A percentile compares a stretch with the other conserved stretches of the same genome.
These are phyloP conservation scores for Bombus waltoni DNA, from an alignment of 1,140 invertebrate genomes.

Conservation along the genomic window DNA sequence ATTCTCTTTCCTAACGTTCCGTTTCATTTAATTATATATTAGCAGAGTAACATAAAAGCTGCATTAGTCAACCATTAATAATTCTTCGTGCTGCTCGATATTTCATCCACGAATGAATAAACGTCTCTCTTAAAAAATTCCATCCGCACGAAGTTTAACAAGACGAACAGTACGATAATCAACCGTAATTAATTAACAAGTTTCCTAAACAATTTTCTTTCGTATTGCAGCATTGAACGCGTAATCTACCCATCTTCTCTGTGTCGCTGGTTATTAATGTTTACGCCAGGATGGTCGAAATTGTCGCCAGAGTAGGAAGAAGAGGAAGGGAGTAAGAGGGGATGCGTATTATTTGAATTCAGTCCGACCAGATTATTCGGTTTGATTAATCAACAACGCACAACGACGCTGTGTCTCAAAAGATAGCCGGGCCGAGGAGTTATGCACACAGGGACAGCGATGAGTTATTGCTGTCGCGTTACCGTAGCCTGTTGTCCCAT, in stretches of 20 bases:
- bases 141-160: background rate
- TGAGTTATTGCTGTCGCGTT: slow-evolving; percentile 56
- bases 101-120: too few species aligned
- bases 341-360: slow-evolving; percentile 39
- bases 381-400: slow-evolving; percentile 55
- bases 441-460: slow-evolving; percentile 32
- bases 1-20: too few species aligned
- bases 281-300: background rate
- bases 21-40: too few species aligned
- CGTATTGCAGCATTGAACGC: background rate
- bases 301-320: background rate
- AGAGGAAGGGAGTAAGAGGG: background rate
- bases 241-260: background rate
- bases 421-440: slow-evolving; percentile 45
- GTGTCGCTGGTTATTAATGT: slow-evolving; percentile 25
- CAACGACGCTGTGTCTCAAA: slow-evolving; percentile 41
- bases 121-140: too few species aligned
- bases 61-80: too few species aligned
- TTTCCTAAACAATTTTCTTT: background rate
- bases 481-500: slow-evolving; percentile 47
- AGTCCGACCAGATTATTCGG: slow-evolving; percentile 52
- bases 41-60: too few species aligned
- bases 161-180: background rate
- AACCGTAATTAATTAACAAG: too few species aligned
- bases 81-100: too few species aligned